phyloP scores from a whole-genome alignment of 2,888 invertebrate genomes.

The Poecilus cupreus region DNA sequence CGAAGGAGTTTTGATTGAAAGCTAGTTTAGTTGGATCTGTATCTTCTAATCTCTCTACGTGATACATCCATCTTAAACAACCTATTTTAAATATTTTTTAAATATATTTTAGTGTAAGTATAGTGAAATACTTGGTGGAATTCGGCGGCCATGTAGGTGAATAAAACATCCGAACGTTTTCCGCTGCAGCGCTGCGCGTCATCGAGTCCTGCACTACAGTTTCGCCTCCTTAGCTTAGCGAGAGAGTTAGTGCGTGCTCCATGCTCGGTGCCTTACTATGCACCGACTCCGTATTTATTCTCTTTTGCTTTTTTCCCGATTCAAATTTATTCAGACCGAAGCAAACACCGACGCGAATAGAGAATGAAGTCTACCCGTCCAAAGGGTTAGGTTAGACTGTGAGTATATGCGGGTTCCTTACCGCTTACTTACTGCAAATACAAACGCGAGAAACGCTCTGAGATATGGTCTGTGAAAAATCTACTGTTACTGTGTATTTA shows the following conservation, averaged over 20 bases:
- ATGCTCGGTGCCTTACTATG: slow-evolving; percentile 42
- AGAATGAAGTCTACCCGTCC: slow-evolving; percentile 46
- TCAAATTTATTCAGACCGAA: slow-evolving; percentile 59
- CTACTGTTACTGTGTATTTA: slow-evolving; percentile 58
- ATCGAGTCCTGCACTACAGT: background rate
- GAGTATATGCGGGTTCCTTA: background rate
- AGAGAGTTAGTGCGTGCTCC: slow-evolving; percentile 23
- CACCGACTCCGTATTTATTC: slow-evolving; percentile 54
- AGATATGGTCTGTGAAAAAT: slow-evolving; percentile 53
- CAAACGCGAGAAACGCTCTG: slow-evolving; percentile 37
- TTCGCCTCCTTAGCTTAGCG: background rate
- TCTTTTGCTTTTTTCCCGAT: slow-evolving; percentile 55
- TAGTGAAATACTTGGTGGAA: too few relatives aligned
- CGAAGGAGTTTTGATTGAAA: too few relatives aligned
- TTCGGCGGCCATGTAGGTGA: background rate
- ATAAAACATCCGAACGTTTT: background rate
- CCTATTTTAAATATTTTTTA: too few relatives aligned
- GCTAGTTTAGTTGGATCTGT: too few relatives aligned
- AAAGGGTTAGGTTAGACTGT: slow-evolving; percentile 56
- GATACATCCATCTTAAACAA: too few relatives aligned
- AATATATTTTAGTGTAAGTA: too few relatives aligned
- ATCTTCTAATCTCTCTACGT: too few relatives aligned
- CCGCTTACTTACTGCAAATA: slow-evolving; percentile 1
- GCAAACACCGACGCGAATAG: slow-evolving; percentile 53
- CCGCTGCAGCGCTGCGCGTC: background rate